phyloP scores from a whole-genome alignment of 1,140 invertebrate species.

The Neodiprion fabricii region DNA sequence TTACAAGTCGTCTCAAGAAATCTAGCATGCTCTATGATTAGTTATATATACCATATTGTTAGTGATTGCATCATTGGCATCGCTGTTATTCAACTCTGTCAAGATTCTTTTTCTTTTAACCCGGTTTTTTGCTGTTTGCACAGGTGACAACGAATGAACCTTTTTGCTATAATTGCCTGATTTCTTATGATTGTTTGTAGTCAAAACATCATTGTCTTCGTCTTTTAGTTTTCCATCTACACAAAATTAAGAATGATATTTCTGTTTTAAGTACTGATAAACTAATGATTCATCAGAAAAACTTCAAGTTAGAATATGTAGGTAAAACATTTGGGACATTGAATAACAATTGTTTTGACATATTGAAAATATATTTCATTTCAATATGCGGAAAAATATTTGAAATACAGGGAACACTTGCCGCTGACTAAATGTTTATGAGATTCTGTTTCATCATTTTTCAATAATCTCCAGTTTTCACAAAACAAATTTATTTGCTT shows the following conservation, averaged over 20 bases:
- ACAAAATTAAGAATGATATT: neutral
- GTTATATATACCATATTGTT: neutral
- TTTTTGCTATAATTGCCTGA: too few species aligned
- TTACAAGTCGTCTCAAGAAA: too few species aligned
- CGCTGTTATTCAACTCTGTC: neutral
- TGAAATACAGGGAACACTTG: constrained; percentile 7
- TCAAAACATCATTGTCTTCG: neutral
- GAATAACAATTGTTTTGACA: neutral
- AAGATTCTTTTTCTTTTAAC: neutral
- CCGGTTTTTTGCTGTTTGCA: too few species aligned
- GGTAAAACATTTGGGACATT: neutral
- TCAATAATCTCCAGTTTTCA: constrained; percentile 36
- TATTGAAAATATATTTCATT: constrained; percentile 15
- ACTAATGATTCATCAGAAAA: neutral
- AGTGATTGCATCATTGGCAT: neutral
- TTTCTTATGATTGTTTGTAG: too few species aligned
- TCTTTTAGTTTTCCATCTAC: neutral
- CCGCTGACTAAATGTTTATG: neutral
- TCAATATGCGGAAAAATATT: constrained; percentile 12
- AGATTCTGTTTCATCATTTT: constrained; percentile 10
- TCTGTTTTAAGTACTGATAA: neutral
- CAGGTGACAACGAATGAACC: too few species aligned
- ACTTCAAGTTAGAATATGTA: neutral
- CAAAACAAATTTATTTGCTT: constrained; percentile 42
- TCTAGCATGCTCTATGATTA: neutral